phyloP scores from a whole-genome alignment of 2,888 invertebrate genomes.

The Keiferia lycopersicella region DNA sequence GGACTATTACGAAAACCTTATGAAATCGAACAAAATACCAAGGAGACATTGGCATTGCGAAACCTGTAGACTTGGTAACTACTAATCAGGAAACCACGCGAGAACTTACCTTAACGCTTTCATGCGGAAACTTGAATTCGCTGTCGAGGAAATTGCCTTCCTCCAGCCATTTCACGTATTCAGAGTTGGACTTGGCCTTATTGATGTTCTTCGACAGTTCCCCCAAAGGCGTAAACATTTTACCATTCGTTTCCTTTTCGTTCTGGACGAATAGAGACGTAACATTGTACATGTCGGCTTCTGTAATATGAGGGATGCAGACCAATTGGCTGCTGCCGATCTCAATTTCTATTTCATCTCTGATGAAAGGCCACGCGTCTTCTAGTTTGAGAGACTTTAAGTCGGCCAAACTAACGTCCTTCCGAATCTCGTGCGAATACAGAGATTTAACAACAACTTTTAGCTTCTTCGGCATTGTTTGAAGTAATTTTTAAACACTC shows the following conservation, averaged over 20 bases:
- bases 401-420: conserved; percentile 72
- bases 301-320: conserved; percentile 78
- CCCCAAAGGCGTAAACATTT: conserved; percentile 74
- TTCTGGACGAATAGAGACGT: conserved; percentile 76
- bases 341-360: conserved; percentile 78
- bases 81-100: not conserved
- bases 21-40: not conserved
- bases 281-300: conserved; percentile 73
- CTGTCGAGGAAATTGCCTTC: conserved; percentile 61
- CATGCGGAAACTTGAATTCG: conserved; percentile 75
- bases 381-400: conserved; percentile 74
- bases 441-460: conserved; percentile 76
- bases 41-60: not conserved
- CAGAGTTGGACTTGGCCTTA: conserved; percentile 63
- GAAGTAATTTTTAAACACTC: not conserved
- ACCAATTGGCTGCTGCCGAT: conserved; percentile 75
- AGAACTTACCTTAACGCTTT: conserved; percentile 65
- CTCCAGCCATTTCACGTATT: conserved; percentile 67
- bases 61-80: not conserved
- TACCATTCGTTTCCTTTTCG: conserved; percentile 71
- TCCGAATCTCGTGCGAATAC: conserved; percentile 76
- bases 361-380: conserved; percentile 78
- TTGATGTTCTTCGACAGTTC: conserved; percentile 68
- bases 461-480: conserved; percentile 75
- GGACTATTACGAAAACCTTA: conserved; percentile 15